Evolutionary conservation across 2,113 vertebrate species (phyloP), one percentile per base, ranked within the genome.

Genomic region (Sebastes schlegelii): DNA sequence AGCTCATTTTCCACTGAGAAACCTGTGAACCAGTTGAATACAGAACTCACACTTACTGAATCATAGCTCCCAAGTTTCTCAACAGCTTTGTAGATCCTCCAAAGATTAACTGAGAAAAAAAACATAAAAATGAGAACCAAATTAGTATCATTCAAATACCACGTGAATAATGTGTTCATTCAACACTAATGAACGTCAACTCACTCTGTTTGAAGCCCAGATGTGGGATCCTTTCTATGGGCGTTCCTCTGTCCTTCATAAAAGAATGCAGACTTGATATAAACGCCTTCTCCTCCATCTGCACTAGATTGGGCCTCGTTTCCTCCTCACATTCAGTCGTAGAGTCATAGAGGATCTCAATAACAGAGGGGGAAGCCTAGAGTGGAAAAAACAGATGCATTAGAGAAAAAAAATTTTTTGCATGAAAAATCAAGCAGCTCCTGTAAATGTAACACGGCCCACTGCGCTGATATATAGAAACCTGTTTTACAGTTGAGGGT

Each of bases 131-230:
- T 13, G 8, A 77, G 23, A 19, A 82, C 7, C 43, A 2, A 2
- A 26, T 26, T n/a, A 46, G 58, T 19, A 45, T 40, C 34, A 34
- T 57, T 1, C 23, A 7, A 7, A 67, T 34, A 19, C 1, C 21
- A 19, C 40, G 12, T 60, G 7, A 60, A n/a, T 34, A 34, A n/a
- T 51, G 14, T 21, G 26, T 11, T 23, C 6, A 61, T 19, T 48
- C 14, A 66, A 52, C 45, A 72, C 19, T 10, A 11, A 17, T 21
- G 10, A 64, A 54, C 4, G 2, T 45, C 8, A 72, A 95, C 96
- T 55, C 92, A 99, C 98, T 98, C 93, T 99, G 98, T 87, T 99
- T 99, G 94, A 99, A 99, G 92, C 98, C 98, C 0, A 99, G 95
- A 86, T 99, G 98, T 63, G 98, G 98, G 80, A 99, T 97, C 92